phyloP scores from a whole-genome alignment of 2,113 vertebrate genomes.

The Bufo gargarizans region DNA sequence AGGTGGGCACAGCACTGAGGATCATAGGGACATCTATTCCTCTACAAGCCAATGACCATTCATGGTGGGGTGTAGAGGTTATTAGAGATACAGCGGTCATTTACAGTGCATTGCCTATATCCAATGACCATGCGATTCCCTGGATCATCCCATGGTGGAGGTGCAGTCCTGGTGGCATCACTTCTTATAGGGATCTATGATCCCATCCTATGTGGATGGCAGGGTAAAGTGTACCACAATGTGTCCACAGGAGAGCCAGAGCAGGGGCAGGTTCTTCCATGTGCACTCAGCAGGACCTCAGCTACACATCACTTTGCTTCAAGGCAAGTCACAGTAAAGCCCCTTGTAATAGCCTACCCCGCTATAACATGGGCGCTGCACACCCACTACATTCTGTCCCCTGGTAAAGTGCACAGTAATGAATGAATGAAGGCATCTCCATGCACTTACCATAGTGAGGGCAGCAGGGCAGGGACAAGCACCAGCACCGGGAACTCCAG shows the following conservation, averaged over 20 bases:
- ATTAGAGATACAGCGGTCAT: not conserved
- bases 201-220: not conserved
- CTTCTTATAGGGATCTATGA: not conserved
- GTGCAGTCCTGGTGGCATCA: not conserved
- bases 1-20: not conserved
- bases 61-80: not conserved
- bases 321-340: not conserved
- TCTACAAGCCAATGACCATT: not conserved
- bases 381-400: not conserved
- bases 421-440: not conserved
- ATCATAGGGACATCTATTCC: not conserved
- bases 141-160: not conserved
- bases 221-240: not conserved
- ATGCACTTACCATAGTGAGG: constrained; percentile 39
- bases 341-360: not conserved
- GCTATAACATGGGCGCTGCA: not conserved
- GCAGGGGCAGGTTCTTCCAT: not conserved
- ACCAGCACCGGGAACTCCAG: not conserved
- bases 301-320: not conserved
- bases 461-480: not conserved
- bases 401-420: not conserved
- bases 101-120: not conserved
- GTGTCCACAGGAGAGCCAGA: not conserved
- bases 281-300: not conserved
- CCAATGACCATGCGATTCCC: not conserved